Conservation (phyloP, 2,113 vertebrate genomes). For the Elaphurus davidianus region DNA sequence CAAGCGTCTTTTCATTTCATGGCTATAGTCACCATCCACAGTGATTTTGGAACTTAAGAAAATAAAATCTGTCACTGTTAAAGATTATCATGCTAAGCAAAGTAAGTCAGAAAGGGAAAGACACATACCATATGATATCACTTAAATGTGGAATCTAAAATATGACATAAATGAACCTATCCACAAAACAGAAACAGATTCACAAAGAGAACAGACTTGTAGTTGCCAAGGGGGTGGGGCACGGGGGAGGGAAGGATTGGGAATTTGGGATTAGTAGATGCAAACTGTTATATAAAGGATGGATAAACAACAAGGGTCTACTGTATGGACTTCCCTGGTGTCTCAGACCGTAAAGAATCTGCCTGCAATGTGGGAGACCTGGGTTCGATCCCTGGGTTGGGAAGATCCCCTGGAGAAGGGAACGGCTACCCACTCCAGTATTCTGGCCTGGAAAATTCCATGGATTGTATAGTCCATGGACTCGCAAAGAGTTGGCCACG, state of each 20-base stretch:
- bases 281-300: neutral
- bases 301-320: neutral
- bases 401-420: neutral
- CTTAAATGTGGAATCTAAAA: neutral
- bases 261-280: neutral
- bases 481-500: rapidly evolving
- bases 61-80: neutral
- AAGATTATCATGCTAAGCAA: neutral
- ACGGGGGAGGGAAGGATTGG: neutral
- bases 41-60: neutral
- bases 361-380: neutral
- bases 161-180: neutral
- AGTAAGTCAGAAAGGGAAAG: neutral
- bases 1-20: neutral
- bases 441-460: neutral
- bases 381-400: neutral
- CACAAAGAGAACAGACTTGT: neutral
- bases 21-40: neutral
- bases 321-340: neutral
- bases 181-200: neutral
- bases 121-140: neutral
- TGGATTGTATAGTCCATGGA: neutral
- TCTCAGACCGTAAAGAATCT: neutral
- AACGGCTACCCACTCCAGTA: neutral
- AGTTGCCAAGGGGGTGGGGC: neutral